Conservation (phyloP, 2,113 vertebrate species). For the Campylomormyrus tamandua region DNA sequence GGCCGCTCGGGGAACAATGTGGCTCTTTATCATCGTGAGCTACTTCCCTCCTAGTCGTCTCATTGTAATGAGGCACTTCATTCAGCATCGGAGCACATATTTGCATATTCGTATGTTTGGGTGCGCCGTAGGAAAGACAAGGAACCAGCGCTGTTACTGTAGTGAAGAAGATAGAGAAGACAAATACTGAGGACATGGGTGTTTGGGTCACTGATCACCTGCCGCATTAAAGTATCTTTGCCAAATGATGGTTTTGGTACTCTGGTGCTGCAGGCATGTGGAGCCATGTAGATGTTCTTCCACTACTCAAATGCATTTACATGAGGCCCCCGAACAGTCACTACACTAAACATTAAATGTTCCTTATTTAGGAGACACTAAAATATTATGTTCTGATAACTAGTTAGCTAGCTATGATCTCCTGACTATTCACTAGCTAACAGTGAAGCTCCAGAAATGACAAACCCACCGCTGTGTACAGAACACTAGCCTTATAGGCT, state of each 20-base stretch:
- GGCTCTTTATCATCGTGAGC: conserved; percentile 57
- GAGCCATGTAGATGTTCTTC: neutral
- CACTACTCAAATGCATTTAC: neutral
- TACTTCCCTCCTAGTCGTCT: conserved; percentile 49
- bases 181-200: neutral
- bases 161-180: neutral
- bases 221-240: neutral
- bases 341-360: neutral
- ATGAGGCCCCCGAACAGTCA: neutral
- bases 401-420: neutral
- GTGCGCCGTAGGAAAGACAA: conserved; percentile 21
- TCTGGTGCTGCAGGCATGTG: neutral
- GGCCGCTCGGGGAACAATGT: conserved; percentile 48
- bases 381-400: neutral
- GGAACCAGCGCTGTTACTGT: neutral
- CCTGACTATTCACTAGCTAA: neutral
- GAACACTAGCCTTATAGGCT: neutral
- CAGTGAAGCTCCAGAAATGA: neutral
- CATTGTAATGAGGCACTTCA: conserved; percentile 30
- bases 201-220: neutral
- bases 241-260: neutral
- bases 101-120: conserved; percentile 48
- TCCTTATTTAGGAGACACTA: neutral
- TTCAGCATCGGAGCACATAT: conserved; percentile 31
- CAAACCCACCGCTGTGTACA: neutral